Evolutionary conservation across 2,113 vertebrate species (phyloP).

Genomic region (Eidolon helvum): DNA sequence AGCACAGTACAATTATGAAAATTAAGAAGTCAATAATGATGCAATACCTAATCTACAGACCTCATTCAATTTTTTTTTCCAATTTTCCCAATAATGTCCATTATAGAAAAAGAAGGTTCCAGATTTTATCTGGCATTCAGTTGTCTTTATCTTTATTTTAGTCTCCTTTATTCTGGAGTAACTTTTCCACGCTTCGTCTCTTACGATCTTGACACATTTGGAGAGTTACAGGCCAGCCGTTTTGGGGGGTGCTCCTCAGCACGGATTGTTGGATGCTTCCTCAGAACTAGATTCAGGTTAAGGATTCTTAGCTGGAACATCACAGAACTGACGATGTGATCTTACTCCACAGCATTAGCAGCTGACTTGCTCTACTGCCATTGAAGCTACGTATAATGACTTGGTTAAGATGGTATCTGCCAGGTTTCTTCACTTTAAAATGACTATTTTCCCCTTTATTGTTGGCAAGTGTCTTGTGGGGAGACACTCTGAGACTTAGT

Average conservation of each 20-base stretch:
- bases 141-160: neutral
- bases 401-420: neutral
- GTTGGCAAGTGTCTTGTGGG: neutral
- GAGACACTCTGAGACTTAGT: neutral
- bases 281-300: neutral
- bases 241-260: neutral
- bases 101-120: slow-evolving; percentile 13
- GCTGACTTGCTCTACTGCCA: neutral
- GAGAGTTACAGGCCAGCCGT: slow-evolving; percentile 1
- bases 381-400: neutral
- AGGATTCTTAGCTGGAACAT: neutral
- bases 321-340: neutral
- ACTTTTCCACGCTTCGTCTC: neutral
- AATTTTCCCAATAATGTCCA: neutral
- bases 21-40: neutral
- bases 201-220: neutral
- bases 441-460: neutral
- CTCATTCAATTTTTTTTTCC: neutral
- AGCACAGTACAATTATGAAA: neutral
- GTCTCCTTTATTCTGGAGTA: neutral
- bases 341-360: neutral
- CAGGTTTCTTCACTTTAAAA: neutral
- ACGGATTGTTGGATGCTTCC: neutral
- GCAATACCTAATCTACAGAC: neutral
- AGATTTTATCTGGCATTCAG: neutral